phyloP scores from a whole-genome alignment of 2,888 invertebrate species.

The Drosophila greeni region DNA sequence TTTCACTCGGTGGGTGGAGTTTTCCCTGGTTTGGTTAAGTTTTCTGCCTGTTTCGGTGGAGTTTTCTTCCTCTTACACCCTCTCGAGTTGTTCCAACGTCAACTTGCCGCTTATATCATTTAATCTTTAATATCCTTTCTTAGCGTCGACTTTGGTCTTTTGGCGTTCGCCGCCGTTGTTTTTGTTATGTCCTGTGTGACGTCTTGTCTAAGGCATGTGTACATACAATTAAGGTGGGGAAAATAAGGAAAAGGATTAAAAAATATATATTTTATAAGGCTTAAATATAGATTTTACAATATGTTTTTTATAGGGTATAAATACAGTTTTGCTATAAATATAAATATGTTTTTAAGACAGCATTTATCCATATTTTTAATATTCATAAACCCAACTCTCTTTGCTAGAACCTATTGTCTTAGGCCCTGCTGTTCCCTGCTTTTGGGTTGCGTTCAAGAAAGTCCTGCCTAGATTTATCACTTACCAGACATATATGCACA shows the following conservation, averaged over 20 bases:
- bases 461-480: constrained; percentile 70
- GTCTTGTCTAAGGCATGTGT: constrained; percentile 57
- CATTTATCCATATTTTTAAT: no score
- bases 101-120: constrained; percentile 69
- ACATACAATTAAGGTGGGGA: constrained; percentile 2
- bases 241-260: not conserved
- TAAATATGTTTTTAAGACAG: not conserved
- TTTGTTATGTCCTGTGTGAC: constrained; percentile 61
- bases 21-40: constrained; percentile 24
- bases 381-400: not conserved
- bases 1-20: constrained; percentile 45
- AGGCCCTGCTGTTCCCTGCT: constrained; percentile 6
- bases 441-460: constrained; percentile 31
- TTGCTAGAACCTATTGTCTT: not conserved
- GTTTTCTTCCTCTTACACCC: constrained; percentile 10
- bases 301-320: not conserved
- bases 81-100: constrained; percentile 29
- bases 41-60: constrained; percentile 25
- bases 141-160: constrained; percentile 70
- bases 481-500: constrained; percentile 59
- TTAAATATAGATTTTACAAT: not conserved
- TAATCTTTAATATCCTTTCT: constrained; percentile 75
- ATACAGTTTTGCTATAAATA: not conserved
- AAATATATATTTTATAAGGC: not conserved
- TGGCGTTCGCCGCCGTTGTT: constrained; percentile 44